Base-by-base conservation (phyloP, 2,797 vertebrate species). In the Gymnodraco acuticeps region DNA sequence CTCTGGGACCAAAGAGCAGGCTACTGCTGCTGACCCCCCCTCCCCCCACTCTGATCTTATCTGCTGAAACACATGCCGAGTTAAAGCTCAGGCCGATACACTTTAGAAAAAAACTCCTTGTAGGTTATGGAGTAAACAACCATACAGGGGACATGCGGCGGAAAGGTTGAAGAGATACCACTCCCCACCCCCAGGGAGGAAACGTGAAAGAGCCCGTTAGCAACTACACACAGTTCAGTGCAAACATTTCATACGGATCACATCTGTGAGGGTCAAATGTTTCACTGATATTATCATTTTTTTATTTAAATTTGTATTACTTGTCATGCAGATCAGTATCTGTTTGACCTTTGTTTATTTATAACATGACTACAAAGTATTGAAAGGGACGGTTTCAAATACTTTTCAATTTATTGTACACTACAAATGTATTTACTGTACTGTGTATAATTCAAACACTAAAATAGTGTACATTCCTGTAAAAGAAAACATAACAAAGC, bases 31-130 rank as follows among this genome's bases (percentile, higher is more conserved):
- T 16, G 31, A 52, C 10, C 16, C 54, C 27, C 1, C 13, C 16
- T 0, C 33, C 33, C 33, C 31, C 4, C 15, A 80, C 69, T 71
- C 51, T 71, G 64, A 75, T 87, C 61, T 70, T 58, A 81, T 88
- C 82, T 61, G 67, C 64, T 55, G 45, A 80, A 77, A 66, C 27
- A 58, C 56, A 58, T 69, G 50, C 52, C 5, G 53, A 66, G 58
- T 20, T 68, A 52, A 64, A 23, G 70, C n/a, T 52, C 64, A 52
- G 45, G 23, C 50, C 9, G 1, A 69, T 10, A 52, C 45, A 77
- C 33, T 55, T 1, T 10, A 59, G 46, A 71, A 66, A 62, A 60
- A 74, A 42, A 1, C 23, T 70, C 53, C 20, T 16, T 15, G 31
- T 45, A 38, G 55, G 71, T 81, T n/a, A 62, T 54, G 7, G 33